These are phyloP conservation scores for Zootermopsis nevadensis DNA, from an alignment of 2,888 invertebrate genomes.

Conservation along the genomic window DNA sequence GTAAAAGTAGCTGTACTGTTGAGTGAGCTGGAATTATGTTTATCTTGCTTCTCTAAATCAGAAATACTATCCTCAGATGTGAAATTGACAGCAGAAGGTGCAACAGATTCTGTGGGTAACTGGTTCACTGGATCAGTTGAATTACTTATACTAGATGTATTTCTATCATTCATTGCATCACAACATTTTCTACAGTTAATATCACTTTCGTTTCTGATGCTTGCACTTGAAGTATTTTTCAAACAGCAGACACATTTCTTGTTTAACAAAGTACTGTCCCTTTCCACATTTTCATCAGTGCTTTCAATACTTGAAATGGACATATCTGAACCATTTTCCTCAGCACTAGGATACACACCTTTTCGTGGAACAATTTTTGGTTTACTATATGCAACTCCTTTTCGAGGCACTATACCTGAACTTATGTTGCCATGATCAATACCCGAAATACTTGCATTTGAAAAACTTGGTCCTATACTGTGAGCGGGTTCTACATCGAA, in stretches of 20 bases:
- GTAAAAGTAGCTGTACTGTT: background rate
- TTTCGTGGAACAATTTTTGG: conserved; percentile 48
- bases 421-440: conserved; percentile 66
- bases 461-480: background rate
- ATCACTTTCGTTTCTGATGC: too few species aligned
- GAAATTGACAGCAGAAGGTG: background rate
- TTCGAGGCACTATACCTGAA: conserved; percentile 53
- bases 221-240: background rate
- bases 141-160: conserved; percentile 14
- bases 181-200: background rate
- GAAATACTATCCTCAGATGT: background rate
- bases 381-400: conserved; percentile 35
- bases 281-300: background rate
- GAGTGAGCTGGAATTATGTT: background rate
- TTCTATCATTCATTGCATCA: background rate
- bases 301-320: background rate
- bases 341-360: conserved; percentile 30
- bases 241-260: background rate
- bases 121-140: background rate
- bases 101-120: background rate
- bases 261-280: background rate
- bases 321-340: background rate
- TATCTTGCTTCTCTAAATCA: background rate
- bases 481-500: background rate
- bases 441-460: conserved; percentile 67